Evolutionary conservation across 2,888 invertebrate species (phyloP).

Genomic region (Chaetogeoica ovagalla): DNA sequence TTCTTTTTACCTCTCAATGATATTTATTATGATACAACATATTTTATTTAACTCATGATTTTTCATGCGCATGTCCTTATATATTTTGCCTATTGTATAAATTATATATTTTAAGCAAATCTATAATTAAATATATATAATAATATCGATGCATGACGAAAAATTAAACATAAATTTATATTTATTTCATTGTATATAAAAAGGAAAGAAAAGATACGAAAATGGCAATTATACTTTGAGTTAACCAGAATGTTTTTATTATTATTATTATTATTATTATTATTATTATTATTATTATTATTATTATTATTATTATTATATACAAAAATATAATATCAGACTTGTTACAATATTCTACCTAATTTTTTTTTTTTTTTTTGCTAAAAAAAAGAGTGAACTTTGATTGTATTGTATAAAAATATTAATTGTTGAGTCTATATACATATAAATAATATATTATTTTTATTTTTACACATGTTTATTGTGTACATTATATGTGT

Average conservation of each 20-base stretch:
- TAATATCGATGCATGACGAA: not conserved
- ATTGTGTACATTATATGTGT: not conserved
- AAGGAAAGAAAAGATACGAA: not conserved
- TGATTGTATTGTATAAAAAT: conserved; percentile 39
- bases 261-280: conserved; percentile 18
- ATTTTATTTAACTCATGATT: conserved; percentile 34
- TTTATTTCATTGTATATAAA: conserved; percentile 31
- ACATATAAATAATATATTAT: conserved; percentile 21
- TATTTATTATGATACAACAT: not conserved
- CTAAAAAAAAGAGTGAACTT: conserved; percentile 13
- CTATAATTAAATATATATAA: conserved; percentile 33
- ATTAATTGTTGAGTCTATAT: conserved; percentile 39
- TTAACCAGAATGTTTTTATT: conserved; percentile 40
- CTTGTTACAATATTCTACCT: conserved; percentile 29
- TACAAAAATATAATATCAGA: conserved; percentile 12
- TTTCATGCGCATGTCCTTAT: conserved; percentile 33
- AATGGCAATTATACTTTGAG: conserved; percentile 36
- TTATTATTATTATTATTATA: conserved; percentile 18
- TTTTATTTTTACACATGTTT: conserved; percentile 8
- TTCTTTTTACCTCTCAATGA: conserved; percentile 50
- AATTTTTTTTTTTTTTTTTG: conserved; percentile 5
- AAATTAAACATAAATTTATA: conserved; percentile 19
- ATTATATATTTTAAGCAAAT: conserved; percentile 28
- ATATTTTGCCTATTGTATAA: conserved; percentile 46
- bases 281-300: conserved; percentile 29